These are phyloP conservation scores for Luperina testacea DNA, from an alignment of 2,888 invertebrate genomes.

Conservation along the genomic window DNA sequence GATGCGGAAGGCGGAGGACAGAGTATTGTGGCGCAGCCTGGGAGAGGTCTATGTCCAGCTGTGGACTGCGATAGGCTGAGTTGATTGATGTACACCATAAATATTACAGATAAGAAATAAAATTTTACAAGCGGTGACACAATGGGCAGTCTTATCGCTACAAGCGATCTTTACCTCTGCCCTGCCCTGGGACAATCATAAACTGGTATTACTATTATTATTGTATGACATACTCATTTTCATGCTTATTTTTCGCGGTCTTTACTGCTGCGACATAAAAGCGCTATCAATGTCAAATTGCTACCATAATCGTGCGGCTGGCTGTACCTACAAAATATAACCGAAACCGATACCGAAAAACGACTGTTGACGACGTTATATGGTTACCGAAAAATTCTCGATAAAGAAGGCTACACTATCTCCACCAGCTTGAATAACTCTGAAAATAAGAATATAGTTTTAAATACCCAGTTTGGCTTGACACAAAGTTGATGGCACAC, in stretches of 20 bases:
- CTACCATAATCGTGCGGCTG: no score
- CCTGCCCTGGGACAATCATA: background rate
- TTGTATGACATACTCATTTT: background rate
- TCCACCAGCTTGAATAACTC: conserved; percentile 2
- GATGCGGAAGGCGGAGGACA: no score
- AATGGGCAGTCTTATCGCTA: background rate
- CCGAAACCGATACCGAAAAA: no score
- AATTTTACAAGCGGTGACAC: background rate
- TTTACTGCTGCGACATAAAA: background rate
- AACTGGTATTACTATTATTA: background rate
- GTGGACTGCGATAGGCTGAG: no score
- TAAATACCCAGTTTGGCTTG: background rate
- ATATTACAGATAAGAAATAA: background rate
- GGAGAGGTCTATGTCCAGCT: no score
- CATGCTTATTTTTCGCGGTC: no score
- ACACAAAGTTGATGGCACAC: background rate
- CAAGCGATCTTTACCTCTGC: background rate
- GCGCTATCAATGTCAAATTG: background rate
- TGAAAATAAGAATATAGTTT: conserved; percentile 2
- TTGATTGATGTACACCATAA: background rate
- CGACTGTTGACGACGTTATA: no score
- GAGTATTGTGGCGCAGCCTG: no score
- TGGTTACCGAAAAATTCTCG: no score
- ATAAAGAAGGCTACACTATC: background rate
- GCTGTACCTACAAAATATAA: no score